Evolutionary conservation across 1,140 invertebrate genomes (phyloP).

Genomic region (Psilanteris sp.): DNA sequence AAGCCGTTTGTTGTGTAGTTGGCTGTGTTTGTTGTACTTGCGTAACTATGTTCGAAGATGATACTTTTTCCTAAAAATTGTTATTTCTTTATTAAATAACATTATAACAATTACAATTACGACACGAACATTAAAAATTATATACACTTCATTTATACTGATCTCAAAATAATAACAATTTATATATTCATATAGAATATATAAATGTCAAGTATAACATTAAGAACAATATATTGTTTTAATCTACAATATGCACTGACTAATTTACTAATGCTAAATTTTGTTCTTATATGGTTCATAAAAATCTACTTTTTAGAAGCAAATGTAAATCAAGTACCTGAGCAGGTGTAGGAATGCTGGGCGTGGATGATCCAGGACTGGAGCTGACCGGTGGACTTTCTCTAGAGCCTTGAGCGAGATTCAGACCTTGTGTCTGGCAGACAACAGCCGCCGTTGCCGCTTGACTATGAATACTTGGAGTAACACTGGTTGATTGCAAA

Average conservation of each 20-base stretch:
- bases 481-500: slow-evolving; percentile 66
- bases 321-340: slow-evolving; percentile 72
- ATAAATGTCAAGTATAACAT: no score
- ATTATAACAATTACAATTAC: background rate
- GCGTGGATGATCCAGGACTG: slow-evolving; percentile 71
- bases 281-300: no score
- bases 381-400: slow-evolving; percentile 75
- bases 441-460: slow-evolving; percentile 74
- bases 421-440: slow-evolving; percentile 76
- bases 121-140: no score
- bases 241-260: no score
- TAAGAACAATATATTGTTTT: no score
- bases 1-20: background rate
- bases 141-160: no score
- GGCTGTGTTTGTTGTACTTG: slow-evolving; percentile 11
- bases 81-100: background rate
- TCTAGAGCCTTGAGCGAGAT: slow-evolving; percentile 74
- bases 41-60: slow-evolving; percentile 25
- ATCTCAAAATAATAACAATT: no score
- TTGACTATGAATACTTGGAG: slow-evolving; percentile 74
- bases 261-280: no score
- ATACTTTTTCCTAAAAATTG: slow-evolving; percentile 50
- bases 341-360: slow-evolving; percentile 75
- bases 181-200: no score
- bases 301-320: no score